Evolutionary conservation across 2,113 vertebrate genomes (phyloP), one percentile per base, ranked within the genome.

Genomic region (Pagrus major): DNA sequence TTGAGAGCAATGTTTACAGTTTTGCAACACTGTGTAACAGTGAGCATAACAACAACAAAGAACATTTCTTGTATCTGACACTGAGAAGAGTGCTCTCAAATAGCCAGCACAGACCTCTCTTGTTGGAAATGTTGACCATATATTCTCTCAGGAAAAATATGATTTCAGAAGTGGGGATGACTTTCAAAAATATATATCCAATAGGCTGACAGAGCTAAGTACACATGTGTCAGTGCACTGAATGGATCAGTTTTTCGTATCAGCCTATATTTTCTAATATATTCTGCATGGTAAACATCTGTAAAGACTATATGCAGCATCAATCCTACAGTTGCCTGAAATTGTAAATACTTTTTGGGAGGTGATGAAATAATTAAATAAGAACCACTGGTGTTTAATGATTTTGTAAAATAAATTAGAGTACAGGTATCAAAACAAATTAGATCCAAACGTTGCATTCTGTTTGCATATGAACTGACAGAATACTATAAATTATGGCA

Each of bases 1-100:
- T 61, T 31, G 4, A 56, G 7, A 29, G 20, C 39, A 29, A 54
- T 84, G 54, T 84, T 74, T 86, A 59, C 58, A 63, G 41, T 59
- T 58, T 63, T 31, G 55, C 9, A 51, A 25, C 31, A 35, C 44
- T 49, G 61, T 60, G 58, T 49, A 66, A 76, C 37, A 52, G 68
- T 27, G 25, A 70, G 39, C 42, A 61, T n/a, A 23, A 46, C 41
- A 55, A 21, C 46, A 63, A 75, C 47, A 76, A 70, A 70, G 31
- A 23, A 33, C 79, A 58, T 44, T 58, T 51, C 4, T 77, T 65
- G 5, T 37, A 44, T 51, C n/a, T 67, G 58, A 64, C 52, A 63
- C 10, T 68, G 54, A 70, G 51, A 56, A 52, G 52, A 72, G 68
- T 72, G 23, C 31, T 56, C 20, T 68, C 16, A 63, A 49, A 68